These are phyloP conservation scores for Caenorhabditis afra DNA, from an alignment of 2,888 invertebrate species.

Conservation along the genomic window DNA sequence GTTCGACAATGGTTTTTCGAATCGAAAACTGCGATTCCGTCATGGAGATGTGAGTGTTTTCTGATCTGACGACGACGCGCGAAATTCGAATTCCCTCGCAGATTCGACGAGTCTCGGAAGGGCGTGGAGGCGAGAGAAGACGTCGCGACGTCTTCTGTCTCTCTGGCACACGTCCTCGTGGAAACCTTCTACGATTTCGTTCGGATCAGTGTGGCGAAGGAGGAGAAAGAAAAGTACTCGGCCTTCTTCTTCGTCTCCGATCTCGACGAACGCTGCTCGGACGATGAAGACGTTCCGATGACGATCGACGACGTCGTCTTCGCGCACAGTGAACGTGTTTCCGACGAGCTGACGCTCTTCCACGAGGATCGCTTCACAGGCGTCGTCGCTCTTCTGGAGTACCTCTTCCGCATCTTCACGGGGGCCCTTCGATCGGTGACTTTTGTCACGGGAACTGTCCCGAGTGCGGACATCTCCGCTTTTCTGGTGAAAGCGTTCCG, in stretches of 20 bases:
- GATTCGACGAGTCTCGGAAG: slow-evolving; percentile 15
- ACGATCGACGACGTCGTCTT: slow-evolving; percentile 12
- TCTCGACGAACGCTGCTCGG: background rate
- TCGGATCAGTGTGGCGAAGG: slow-evolving; percentile 18
- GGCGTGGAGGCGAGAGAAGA: slow-evolving; percentile 3
- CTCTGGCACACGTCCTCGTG: slow-evolving; percentile 3
- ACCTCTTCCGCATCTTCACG: slow-evolving; percentile 30
- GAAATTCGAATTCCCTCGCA: background rate
- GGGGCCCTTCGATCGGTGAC: slow-evolving; percentile 8
- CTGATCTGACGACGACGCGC: background rate
- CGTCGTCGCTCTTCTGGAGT: slow-evolving; percentile 12
- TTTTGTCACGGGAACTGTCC: slow-evolving; percentile 21
- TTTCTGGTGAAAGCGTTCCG: slow-evolving; percentile 10
- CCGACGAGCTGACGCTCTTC: slow-evolving; percentile 9
- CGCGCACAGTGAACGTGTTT: slow-evolving; percentile 14
- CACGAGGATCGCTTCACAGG: slow-evolving; percentile 22
- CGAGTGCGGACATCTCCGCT: slow-evolving; percentile 8
- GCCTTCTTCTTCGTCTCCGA: background rate
- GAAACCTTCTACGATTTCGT: slow-evolving; percentile 28
- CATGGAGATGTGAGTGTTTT: slow-evolving; percentile 12
- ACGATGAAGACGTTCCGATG: slow-evolving; percentile 22
- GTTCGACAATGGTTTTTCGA: background rate
- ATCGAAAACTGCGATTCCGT: background rate
- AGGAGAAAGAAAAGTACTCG: slow-evolving; percentile 9
- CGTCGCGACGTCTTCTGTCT: background rate